Percentiles rank a stretch among this genome's conserved stretches.
Conservation (phyloP, 1,140 invertebrate species). For the Oreohelix idahoensis region DNA sequence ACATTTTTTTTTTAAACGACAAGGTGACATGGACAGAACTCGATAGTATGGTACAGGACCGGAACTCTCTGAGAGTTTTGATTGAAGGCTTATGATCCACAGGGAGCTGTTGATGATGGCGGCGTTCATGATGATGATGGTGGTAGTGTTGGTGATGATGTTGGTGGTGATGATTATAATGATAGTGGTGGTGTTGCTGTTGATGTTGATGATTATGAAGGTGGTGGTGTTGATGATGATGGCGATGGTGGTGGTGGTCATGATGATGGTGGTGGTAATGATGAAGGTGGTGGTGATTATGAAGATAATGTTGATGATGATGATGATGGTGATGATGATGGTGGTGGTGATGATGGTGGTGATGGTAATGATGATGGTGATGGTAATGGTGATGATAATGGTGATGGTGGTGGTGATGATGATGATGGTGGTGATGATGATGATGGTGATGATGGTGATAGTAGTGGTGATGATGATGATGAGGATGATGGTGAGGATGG, state of each 20-base stretch:
- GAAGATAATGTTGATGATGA: constrained; percentile 9
- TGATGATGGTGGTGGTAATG: background rate
- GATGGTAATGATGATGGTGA: constrained; percentile 9
- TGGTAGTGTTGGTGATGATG: too few species aligned
- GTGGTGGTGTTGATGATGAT: too few species aligned
- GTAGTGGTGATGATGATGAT: too few species aligned
- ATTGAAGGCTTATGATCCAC: too few species aligned
- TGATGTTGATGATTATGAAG: too few species aligned
- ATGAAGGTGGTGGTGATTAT: too few species aligned
- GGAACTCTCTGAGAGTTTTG: too few species aligned
- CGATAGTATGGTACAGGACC: too few species aligned
- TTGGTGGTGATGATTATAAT: too few species aligned
- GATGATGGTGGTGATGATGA: constrained; percentile 9
- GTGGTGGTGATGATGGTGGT: constrained; percentile 9
- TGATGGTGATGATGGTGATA: constrained; percentile 9
- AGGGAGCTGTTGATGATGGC: background rate
- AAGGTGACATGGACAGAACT: too few species aligned
- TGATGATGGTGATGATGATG: constrained; percentile 10
- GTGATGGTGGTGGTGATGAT: constrained; percentile 9
- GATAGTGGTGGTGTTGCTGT: background rate
- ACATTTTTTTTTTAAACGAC: too few species aligned
- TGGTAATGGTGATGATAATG: constrained; percentile 10
- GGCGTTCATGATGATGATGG: background rate
- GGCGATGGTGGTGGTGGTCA: constrained; percentile 3
- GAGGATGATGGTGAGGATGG: too few species aligned